These are phyloP conservation scores for Furcula furcula DNA, from an alignment of 2,888 invertebrate species.

Conservation along the genomic window DNA sequence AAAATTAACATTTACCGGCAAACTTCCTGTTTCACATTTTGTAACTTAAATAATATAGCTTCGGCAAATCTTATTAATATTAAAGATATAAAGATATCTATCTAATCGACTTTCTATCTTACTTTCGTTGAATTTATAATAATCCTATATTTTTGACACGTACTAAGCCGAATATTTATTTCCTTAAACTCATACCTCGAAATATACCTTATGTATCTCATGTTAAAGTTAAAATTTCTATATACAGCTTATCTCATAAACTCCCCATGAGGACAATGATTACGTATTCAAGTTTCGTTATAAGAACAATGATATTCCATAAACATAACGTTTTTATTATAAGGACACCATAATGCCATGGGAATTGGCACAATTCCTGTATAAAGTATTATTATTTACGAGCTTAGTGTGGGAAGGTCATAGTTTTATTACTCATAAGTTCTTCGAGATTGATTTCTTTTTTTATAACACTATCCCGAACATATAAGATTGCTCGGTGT, in stretches of 20 bases:
- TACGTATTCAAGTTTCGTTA: slow-evolving; percentile 34
- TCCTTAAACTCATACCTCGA: not conserved
- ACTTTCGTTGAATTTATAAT: slow-evolving; percentile 7
- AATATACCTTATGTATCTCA: not conserved
- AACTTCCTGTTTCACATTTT: not conserved
- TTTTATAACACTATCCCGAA: no score
- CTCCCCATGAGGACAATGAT: slow-evolving; percentile 21
- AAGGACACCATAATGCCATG: slow-evolving; percentile 17
- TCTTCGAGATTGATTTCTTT: not conserved
- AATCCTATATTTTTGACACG: slow-evolving; percentile 21
- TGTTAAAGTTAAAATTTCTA: slow-evolving; percentile 7
- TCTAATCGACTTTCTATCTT: not conserved
- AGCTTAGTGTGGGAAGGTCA: not conserved
- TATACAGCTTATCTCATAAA: slow-evolving; percentile 7
- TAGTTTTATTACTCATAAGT: not conserved
- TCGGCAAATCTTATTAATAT: not conserved
- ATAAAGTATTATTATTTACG: not conserved
- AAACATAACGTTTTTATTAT: slow-evolving; percentile 33
- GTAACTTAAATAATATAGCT: not conserved
- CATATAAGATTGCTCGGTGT: no score
- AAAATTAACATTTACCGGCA: no score
- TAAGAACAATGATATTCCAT: slow-evolving; percentile 35
- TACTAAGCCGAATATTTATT: slow-evolving; percentile 12
- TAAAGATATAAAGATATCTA: not conserved
- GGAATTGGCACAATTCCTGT: slow-evolving; percentile 16